These are phyloP conservation scores for Bos javanicus DNA, from an alignment of 2,113 vertebrate species.

Conservation along the genomic window DNA sequence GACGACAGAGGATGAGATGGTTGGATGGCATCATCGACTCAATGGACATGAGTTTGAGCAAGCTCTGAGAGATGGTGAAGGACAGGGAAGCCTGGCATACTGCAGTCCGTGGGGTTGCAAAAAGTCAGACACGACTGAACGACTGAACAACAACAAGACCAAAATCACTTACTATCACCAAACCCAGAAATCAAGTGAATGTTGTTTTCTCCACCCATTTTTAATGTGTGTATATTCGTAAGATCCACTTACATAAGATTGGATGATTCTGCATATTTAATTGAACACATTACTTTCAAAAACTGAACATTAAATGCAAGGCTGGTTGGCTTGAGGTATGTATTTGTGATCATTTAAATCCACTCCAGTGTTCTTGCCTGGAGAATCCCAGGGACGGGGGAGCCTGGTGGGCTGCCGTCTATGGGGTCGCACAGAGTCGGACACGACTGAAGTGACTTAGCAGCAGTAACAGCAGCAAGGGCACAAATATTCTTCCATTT, in stretches of 20 bases:
- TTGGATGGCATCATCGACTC: background rate
- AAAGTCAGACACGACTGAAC: background rate
- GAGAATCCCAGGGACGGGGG: too few species aligned
- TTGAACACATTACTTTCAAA: background rate
- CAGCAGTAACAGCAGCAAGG: too few species aligned
- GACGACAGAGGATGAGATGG: background rate
- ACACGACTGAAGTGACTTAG: too few species aligned
- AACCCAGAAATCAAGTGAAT: rapidly evolving
- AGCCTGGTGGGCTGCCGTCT: too few species aligned
- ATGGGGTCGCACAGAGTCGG: too few species aligned
- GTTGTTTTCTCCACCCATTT: background rate
- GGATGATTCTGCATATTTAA: background rate
- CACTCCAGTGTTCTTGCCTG: too few species aligned
- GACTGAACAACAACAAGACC: background rate
- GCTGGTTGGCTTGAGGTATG: background rate
- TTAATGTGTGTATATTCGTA: background rate
- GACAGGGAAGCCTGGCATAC: background rate
- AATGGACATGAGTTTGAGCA: background rate
- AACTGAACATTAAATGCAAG: background rate
- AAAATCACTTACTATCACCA: background rate
- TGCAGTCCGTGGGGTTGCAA: background rate
- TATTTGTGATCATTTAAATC: background rate
- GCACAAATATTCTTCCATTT: background rate
- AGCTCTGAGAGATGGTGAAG: background rate
- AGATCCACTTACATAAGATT: background rate